Percentiles rank a stretch among this genome's conserved stretches.
Conservation (phyloP, 2,888 invertebrate species). For the Pandemis cinnamomeana region DNA sequence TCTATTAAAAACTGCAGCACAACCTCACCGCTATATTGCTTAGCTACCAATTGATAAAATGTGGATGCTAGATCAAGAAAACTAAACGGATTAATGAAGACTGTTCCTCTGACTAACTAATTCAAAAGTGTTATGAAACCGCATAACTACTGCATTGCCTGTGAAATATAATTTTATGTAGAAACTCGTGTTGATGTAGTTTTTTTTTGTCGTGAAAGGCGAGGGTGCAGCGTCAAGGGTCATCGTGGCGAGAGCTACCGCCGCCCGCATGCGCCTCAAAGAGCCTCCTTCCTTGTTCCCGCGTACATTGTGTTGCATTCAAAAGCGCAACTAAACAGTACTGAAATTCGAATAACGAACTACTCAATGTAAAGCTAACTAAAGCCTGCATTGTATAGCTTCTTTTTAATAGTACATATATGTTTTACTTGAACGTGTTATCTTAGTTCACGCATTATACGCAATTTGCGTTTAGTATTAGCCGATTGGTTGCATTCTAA, state of each 20-base stretch:
- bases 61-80: neutral
- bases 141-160: slow-evolving; percentile 5
- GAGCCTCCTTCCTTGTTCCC: slow-evolving; percentile 61
- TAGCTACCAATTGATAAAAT: neutral
- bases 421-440: too few relatives aligned
- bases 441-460: too few relatives aligned
- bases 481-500: too few relatives aligned
- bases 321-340: slow-evolving; percentile 62
- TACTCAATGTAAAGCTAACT: too few relatives aligned
- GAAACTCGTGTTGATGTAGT: slow-evolving; percentile 38
- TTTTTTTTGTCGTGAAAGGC: slow-evolving; percentile 67
- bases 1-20: neutral
- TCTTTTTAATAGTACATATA: neutral
- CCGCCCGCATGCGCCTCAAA: slow-evolving; percentile 71
- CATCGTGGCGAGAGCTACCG: slow-evolving; percentile 72
- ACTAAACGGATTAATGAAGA: neutral
- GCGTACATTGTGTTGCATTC: slow-evolving; percentile 61
- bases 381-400: neutral
- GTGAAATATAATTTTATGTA: slow-evolving; percentile 35
- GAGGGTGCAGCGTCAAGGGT: slow-evolving; percentile 67
- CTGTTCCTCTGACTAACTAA: neutral
- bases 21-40: neutral
- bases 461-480: too few relatives aligned
- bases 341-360: neutral
- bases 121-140: neutral